These are phyloP conservation scores for Ectemnius cavifrons DNA, from an alignment of 2,888 invertebrate species.

Conservation along the genomic window DNA sequence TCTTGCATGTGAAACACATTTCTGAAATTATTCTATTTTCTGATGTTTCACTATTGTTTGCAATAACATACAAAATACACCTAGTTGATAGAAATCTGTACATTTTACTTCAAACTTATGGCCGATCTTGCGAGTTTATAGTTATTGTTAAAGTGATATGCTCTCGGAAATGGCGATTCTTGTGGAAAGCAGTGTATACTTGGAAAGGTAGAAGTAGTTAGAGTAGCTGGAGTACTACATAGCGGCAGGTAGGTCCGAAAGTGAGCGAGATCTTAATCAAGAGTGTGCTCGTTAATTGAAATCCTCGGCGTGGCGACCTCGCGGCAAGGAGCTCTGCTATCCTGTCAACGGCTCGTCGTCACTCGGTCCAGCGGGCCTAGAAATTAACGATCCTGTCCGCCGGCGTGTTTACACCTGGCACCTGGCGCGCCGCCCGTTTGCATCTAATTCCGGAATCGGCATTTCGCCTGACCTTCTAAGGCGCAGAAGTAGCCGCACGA, in stretches of 20 bases:
- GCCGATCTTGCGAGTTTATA: no score
- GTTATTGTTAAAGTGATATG: no score
- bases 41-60: no score
- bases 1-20: no score
- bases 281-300: slow-evolving; percentile 4
- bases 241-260: slow-evolving; percentile 7
- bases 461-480: slow-evolving; percentile 53
- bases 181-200: no score
- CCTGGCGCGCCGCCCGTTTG: slow-evolving; percentile 38
- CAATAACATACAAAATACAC: no score
- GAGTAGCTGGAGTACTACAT: no score
- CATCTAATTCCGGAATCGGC: slow-evolving; percentile 57
- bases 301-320: slow-evolving; percentile 12
- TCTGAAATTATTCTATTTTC: no score
- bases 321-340: slow-evolving; percentile 23
- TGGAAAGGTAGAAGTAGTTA: no score
- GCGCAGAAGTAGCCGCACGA: slow-evolving; percentile 4
- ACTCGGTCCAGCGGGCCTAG: slow-evolving; percentile 25
- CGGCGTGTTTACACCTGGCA: slow-evolving; percentile 51
- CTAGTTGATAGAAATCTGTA: no score
- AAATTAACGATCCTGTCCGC: slow-evolving; percentile 47
- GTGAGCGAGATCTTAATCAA: slow-evolving; percentile 26
- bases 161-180: no score
- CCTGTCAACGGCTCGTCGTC: slow-evolving; percentile 31
- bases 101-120: no score